These are phyloP conservation scores for Epinotia ramella DNA, from an alignment of 2,888 invertebrate species.

Conservation along the genomic window DNA sequence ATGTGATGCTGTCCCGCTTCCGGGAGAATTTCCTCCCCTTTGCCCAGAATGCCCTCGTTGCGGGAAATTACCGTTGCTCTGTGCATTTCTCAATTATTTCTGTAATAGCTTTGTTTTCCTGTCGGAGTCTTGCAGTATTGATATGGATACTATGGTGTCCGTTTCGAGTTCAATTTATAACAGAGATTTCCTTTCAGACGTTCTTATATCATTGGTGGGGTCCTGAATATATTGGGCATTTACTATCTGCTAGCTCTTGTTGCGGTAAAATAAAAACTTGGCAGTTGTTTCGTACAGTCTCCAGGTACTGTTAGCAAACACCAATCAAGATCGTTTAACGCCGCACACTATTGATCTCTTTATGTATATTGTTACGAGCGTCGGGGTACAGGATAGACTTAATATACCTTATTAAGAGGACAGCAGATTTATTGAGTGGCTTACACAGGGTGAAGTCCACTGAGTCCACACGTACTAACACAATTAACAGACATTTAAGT, in stretches of 20 bases:
- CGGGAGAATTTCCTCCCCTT: conserved; percentile 32
- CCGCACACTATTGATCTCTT: background rate
- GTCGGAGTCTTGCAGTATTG: conserved; percentile 26
- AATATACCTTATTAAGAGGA: no score
- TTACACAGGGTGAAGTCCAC: no score
- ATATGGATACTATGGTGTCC: conserved; percentile 25
- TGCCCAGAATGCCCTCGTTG: conserved; percentile 33
- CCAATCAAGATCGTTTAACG: no score
- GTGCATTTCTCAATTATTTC: conserved; percentile 48
- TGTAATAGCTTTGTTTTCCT: conserved; percentile 46
- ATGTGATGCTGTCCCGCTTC: conserved; percentile 35
- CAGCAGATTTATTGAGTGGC: no score
- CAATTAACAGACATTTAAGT: no score
- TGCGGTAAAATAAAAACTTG: background rate
- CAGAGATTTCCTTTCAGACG: conserved; percentile 13
- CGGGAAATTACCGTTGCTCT: conserved; percentile 41
- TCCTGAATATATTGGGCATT: background rate
- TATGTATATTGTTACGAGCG: no score
- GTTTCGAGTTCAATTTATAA: conserved; percentile 23
- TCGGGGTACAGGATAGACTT: no score
- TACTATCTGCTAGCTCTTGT: background rate
- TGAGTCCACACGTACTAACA: no score
- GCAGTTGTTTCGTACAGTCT: background rate
- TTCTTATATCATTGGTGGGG: conserved; percentile 6
- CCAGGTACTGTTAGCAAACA: no score